A percentile compares a stretch with the other conserved stretches of the same genome.
phyloP scores from a whole-genome alignment of 1,140 invertebrate genomes.

The Hypsibius dujardini region DNA sequence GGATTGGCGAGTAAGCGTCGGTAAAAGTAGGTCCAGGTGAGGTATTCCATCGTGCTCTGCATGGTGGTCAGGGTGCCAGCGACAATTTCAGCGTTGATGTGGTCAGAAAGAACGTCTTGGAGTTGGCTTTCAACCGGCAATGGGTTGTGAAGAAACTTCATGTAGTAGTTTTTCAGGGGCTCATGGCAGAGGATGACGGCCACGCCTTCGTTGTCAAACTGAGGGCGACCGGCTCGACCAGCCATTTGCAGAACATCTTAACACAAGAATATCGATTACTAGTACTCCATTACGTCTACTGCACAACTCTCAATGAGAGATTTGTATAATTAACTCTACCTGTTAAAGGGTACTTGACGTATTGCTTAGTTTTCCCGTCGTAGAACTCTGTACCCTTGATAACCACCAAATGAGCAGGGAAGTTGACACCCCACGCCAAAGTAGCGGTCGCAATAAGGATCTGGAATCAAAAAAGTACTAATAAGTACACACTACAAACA shows the following conservation, averaged over 20 bases:
- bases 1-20: constrained; percentile 80
- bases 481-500: constrained; percentile 16
- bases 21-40: constrained; percentile 98
- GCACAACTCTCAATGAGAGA: no score
- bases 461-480: constrained; percentile 32
- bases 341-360: constrained; percentile 98
- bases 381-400: constrained; percentile 84
- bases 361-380: constrained; percentile 84
- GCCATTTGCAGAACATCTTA: constrained; percentile 86
- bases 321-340: constrained; percentile 39
- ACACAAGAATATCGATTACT: constrained; percentile 25
- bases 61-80: constrained; percentile 80
- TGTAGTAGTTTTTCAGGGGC: constrained; percentile 96
- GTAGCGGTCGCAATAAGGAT: constrained; percentile 92
- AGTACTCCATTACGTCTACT: neutral
- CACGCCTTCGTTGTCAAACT: constrained; percentile 83
- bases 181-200: constrained; percentile 95
- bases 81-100: constrained; percentile 89
- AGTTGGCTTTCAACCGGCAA: constrained; percentile 87
- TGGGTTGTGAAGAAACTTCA: constrained; percentile 95
- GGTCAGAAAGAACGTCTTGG: constrained; percentile 67
- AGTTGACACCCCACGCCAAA: constrained; percentile 95
- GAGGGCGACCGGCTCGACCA: constrained; percentile 85
- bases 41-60: constrained; percentile 84
- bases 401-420: constrained; percentile 73